Conservation (phyloP, 2,888 invertebrate genomes). For the Apamea monoglypha region DNA sequence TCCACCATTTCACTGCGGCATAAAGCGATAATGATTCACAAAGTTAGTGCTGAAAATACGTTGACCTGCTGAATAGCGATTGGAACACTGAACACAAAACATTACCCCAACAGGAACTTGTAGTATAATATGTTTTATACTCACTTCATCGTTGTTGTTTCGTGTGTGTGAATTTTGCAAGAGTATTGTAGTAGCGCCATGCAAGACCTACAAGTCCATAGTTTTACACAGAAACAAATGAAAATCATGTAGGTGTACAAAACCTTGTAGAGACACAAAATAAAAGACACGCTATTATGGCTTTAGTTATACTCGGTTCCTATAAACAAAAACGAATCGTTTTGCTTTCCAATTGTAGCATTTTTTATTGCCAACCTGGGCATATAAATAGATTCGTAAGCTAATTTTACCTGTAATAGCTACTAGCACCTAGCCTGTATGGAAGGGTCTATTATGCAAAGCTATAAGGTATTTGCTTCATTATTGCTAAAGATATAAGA, state of each 20-base stretch:
- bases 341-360: not conserved
- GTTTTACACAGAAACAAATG: not conserved
- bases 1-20: conserved; percentile 36
- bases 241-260: not conserved
- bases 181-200: not conserved
- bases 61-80: conserved; percentile 30
- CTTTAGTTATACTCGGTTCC: not conserved
- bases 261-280: not conserved
- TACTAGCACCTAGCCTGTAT: too few species aligned
- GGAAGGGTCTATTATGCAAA: too few species aligned
- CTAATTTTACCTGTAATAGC: too few species aligned
- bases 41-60: conserved; percentile 45
- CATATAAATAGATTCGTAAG: too few species aligned
- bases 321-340: not conserved
- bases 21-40: conserved; percentile 41
- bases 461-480: too few species aligned
- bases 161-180: not conserved
- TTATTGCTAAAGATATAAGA: too few species aligned
- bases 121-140: not conserved
- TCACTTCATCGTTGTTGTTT: not conserved
- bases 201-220: too few species aligned
- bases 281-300: not conserved
- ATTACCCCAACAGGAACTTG: not conserved
- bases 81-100: conserved; percentile 11
- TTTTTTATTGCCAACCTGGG: not conserved